Evolutionary conservation across 1,140 invertebrate species (phyloP).

Genomic region (Stegodyphus dumicola): DNA sequence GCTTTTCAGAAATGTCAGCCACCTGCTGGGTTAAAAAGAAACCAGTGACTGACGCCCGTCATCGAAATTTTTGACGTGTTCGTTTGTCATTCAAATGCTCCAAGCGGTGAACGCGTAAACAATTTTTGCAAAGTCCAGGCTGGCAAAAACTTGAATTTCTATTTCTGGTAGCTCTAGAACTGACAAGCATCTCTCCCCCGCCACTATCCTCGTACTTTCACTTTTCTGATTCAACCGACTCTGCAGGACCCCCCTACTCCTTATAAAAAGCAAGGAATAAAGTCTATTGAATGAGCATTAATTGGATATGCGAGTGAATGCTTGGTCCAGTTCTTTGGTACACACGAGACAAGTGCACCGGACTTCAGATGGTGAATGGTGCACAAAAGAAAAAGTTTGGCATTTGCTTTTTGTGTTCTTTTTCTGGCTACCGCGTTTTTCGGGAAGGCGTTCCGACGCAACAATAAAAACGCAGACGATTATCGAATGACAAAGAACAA

Average conservation of each 20-base stretch:
- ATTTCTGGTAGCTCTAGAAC: constrained; percentile 6
- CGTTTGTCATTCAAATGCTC: constrained; percentile 27
- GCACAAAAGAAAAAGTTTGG: constrained; percentile 6
- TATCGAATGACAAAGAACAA: constrained; percentile 7
- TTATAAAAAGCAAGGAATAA: no score
- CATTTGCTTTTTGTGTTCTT: constrained; percentile 1
- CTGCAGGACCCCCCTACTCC: background rate
- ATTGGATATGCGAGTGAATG: constrained; percentile 9
- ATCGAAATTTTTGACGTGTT: constrained; percentile 17
- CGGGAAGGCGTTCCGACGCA: constrained; percentile 3
- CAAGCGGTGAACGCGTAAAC: constrained; percentile 3
- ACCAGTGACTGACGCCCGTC: background rate
- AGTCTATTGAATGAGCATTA: constrained; percentile 18
- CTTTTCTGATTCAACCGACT: background rate
- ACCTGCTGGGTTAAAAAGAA: constrained; percentile 3
- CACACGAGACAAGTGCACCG: background rate
- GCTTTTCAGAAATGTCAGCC: constrained; percentile 22
- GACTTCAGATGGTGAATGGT: background rate
- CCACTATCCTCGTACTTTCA: background rate
- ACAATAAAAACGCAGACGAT: constrained; percentile 27
- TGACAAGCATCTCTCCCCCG: background rate
- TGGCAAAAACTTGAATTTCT: background rate
- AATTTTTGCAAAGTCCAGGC: background rate
- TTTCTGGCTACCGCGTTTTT: background rate
- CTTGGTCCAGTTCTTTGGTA: background rate